Conservation (phyloP, 1,140 invertebrate species). For the Cherax quadricarinatus region DNA sequence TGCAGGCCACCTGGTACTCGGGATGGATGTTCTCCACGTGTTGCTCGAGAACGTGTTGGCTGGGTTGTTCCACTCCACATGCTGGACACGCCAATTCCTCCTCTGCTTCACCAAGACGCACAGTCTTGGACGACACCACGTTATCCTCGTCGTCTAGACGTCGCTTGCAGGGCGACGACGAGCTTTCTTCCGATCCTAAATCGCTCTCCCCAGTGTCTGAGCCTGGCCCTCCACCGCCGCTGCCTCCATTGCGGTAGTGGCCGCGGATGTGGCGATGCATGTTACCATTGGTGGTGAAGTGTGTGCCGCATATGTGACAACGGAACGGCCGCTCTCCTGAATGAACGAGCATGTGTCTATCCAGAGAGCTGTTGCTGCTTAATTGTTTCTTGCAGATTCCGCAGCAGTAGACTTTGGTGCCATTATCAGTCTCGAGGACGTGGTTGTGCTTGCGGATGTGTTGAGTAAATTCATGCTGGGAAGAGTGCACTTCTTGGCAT, state of each 20-base stretch:
- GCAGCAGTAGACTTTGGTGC: slow-evolving; percentile 77
- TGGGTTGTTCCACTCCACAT: slow-evolving; percentile 82
- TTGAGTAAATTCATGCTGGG: slow-evolving; percentile 83
- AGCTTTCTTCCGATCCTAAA: slow-evolving; percentile 74
- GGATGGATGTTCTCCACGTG: slow-evolving; percentile 65
- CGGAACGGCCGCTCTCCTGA: slow-evolving; percentile 86
- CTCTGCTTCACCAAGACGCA: slow-evolving; percentile 71
- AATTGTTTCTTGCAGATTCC: slow-evolving; percentile 80
- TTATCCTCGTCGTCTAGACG: slow-evolving; percentile 48
- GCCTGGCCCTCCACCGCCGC: slow-evolving; percentile 71
- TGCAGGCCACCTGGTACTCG: slow-evolving; percentile 58
- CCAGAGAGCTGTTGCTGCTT: slow-evolving; percentile 87
- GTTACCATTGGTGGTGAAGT: slow-evolving; percentile 92
- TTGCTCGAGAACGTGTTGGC: slow-evolving; percentile 80
- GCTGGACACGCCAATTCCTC: slow-evolving; percentile 78
- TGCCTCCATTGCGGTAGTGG: slow-evolving; percentile 77
- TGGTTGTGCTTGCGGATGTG: slow-evolving; percentile 84
- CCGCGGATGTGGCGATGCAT: slow-evolving; percentile 91
- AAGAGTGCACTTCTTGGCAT: slow-evolving; percentile 81
- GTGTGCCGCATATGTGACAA: slow-evolving; percentile 87
- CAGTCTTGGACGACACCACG: slow-evolving; percentile 54
- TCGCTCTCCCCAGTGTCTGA: slow-evolving; percentile 75
- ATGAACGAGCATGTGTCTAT: slow-evolving; percentile 86
- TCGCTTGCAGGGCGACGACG: slow-evolving; percentile 71
- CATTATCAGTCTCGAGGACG: slow-evolving; percentile 75